Evolutionary conservation across 2,888 invertebrate species (phyloP), one percentile per base, ranked within the genome.

Genomic region (Heteromyza rotundicornis): DNA sequence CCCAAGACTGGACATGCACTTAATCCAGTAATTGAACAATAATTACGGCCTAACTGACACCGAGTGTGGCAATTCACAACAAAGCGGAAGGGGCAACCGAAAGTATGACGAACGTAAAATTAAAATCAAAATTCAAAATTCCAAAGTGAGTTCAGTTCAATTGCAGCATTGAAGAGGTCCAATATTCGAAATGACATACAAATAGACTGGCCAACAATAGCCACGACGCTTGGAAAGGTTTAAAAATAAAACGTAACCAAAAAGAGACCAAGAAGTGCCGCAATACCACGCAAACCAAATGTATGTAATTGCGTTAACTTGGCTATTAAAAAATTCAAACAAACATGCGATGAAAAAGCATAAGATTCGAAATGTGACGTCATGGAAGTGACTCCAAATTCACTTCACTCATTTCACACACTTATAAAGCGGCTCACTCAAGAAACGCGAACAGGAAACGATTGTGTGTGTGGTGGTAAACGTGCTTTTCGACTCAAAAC

Each of bases 291-390:
- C 40, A 40, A 40, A 7, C 40, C n/a, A 7, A 7, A 40, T 40
- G 40, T 3, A 40, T n/a, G n/a, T n/a, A 40, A 40, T 40, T 3
- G 14, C 40, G 8, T 10, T n/a, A 40, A 40, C 40, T 14, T 3
- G 10, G 22, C 19, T 10, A 19, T 20, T 12, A 10, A 35, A 44
- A 57, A 57, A 32, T 57, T 32, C 27, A 59, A 52, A 27, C 8
- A 24, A 24, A 17, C 19, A 17, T 7, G 16, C 5, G 32, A n/a
- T n/a, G n/a, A n/a, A n/a, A n/a, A n/a, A n/a, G n/a, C n/a, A n/a
- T n/a, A n/a, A n/a, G n/a, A n/a, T n/a, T n/a, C n/a, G n/a, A 32
- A 12, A 8, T 32, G 32, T 32, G 32, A 32, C 32, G 32, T 32
- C 32, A 32, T 32, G 12, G 32, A 32, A 32, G 12, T 32, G 7